A percentile compares a stretch with the other conserved stretches of the same genome.
Conservation (phyloP, 2,888 invertebrate species). For the Colostygia pectinataria region DNA sequence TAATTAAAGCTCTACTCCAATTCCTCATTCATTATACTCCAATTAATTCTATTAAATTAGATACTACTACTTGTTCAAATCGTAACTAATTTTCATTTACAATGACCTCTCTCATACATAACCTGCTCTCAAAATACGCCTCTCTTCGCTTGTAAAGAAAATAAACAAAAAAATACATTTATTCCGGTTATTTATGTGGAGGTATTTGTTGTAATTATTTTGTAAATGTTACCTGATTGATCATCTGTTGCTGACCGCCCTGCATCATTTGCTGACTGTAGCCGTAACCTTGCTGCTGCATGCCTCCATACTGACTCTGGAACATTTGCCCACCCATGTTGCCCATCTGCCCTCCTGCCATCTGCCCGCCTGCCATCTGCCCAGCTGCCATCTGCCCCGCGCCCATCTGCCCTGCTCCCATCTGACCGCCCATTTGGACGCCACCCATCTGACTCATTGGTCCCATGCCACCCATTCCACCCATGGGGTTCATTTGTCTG, state of each 20-base stretch:
- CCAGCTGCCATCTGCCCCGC: constrained; percentile 63
- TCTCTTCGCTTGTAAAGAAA: too few species aligned
- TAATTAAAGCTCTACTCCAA: too few species aligned
- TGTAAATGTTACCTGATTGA: constrained; percentile 65
- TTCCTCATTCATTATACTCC: too few species aligned
- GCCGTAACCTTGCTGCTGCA: constrained; percentile 83
- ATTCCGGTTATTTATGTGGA: too few species aligned
- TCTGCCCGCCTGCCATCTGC: constrained; percentile 65
- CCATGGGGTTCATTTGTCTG: constrained; percentile 79
- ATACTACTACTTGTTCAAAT: too few species aligned
- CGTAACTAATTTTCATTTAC: too few species aligned
- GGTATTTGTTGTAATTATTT: too few species aligned
- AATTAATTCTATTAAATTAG: too few species aligned
- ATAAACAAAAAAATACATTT: too few species aligned
- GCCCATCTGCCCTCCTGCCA: constrained; percentile 64
- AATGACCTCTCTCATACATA: too few species aligned
- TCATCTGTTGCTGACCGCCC: constrained; percentile 78
- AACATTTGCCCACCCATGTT: constrained; percentile 83
- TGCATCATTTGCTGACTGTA: constrained; percentile 80
- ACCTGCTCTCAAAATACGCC: too few species aligned
- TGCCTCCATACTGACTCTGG: constrained; percentile 84
- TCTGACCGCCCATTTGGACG: constrained; percentile 64
- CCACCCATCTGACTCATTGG: constrained; percentile 74
- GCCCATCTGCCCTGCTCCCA: constrained; percentile 68
- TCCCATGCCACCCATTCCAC: constrained; percentile 72